A percentile compares a stretch with the other conserved stretches of the same genome.
Evolutionary conservation across 2,797 vertebrate species (phyloP).

Genomic region (Melanotaenia parkinsoni): DNA sequence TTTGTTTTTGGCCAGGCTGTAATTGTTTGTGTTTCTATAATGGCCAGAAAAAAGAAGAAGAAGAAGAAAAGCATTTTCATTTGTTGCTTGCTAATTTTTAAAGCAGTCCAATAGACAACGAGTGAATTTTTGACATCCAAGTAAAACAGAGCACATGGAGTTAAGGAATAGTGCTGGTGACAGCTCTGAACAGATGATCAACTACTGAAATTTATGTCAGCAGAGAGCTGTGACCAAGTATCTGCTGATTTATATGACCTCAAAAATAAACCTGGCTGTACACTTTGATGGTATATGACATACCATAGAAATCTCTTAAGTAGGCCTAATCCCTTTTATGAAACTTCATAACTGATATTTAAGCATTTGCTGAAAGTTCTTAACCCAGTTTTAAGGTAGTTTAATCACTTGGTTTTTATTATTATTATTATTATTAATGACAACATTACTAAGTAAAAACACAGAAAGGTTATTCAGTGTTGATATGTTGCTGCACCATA

Average conservation of each 20-base stretch:
- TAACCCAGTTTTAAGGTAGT: too few relatives aligned
- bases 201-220: not conserved
- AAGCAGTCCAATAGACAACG: conserved; percentile 26
- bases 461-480: not conserved
- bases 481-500: not conserved
- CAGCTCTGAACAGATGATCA: not conserved
- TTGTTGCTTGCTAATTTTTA: conserved; percentile 33
- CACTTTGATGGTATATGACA: not conserved
- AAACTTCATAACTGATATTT: not conserved
- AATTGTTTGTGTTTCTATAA: too few relatives aligned
- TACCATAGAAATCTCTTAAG: too few relatives aligned
- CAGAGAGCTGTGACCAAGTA: not conserved
- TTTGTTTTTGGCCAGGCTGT: too few relatives aligned
- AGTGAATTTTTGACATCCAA: conserved; percentile 14
- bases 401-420: too few relatives aligned
- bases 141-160: conserved; percentile 1
- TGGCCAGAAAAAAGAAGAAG: too few relatives aligned
- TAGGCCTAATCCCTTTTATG: not conserved
- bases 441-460: not conserved
- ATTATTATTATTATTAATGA: too few relatives aligned
- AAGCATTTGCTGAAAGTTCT: not conserved
- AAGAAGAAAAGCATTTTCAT: conserved; percentile 21
- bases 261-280: not conserved
- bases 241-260: not conserved
- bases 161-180: not conserved